A percentile compares a stretch with the other conserved stretches of the same genome.
Conservation (phyloP, 2,888 invertebrate species). For the Nemotelus pantherinus region DNA sequence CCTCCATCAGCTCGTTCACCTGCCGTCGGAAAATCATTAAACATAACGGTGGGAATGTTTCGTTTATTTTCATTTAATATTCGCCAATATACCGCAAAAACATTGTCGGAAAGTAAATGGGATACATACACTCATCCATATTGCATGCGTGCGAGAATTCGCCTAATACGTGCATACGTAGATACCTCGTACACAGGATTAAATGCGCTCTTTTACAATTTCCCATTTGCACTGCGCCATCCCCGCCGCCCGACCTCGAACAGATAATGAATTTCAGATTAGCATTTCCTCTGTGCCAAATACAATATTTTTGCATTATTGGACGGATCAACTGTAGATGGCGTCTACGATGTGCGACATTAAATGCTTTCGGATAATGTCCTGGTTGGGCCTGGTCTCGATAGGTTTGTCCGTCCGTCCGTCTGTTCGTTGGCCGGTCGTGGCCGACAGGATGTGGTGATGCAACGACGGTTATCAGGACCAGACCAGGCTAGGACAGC, state of each 20-base stretch:
- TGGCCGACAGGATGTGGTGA: constrained; percentile 27
- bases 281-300: constrained; percentile 36
- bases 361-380: constrained; percentile 23
- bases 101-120: constrained; percentile 8
- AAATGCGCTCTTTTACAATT: neutral
- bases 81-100: constrained; percentile 36
- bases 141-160: neutral
- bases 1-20: too few species aligned
- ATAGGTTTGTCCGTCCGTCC: too few species aligned
- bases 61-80: constrained; percentile 41
- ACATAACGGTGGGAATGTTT: constrained; percentile 25
- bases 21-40: constrained; percentile 23
- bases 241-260: neutral
- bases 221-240: neutral
- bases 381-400: neutral
- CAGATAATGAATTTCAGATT: constrained; percentile 44
- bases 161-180: neutral
- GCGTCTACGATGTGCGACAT: neutral
- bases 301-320: constrained; percentile 35
- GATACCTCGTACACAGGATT: neutral
- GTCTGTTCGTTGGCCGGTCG: too few species aligned
- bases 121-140: constrained; percentile 2
- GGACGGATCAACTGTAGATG: constrained; percentile 20
- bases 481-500: neutral
- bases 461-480: neutral